These are phyloP conservation scores for Latrodectus geometricus DNA, from an alignment of 1,140 invertebrate genomes.

Conservation along the genomic window DNA sequence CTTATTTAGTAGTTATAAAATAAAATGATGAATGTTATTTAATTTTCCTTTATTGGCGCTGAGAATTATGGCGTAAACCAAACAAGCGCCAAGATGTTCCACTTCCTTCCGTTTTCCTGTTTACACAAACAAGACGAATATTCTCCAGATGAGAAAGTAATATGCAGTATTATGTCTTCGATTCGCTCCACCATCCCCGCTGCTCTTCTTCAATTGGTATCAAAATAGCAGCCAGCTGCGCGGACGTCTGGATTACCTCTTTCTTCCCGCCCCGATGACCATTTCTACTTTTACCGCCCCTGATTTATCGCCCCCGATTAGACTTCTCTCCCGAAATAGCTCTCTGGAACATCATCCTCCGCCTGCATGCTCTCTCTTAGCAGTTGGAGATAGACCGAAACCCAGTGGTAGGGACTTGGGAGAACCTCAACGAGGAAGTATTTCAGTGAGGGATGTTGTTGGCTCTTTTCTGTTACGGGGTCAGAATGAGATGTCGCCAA, in stretches of 20 bases:
- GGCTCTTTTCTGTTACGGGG: too few relatives aligned
- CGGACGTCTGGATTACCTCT: constrained; percentile 46
- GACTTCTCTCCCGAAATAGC: constrained; percentile 20
- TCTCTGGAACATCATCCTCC: not conserved
- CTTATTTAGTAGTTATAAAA: too few relatives aligned
- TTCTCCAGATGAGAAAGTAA: too few relatives aligned
- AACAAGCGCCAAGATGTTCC: too few relatives aligned
- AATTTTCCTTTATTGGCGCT: too few relatives aligned
- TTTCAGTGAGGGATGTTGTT: too few relatives aligned
- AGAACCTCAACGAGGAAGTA: too few relatives aligned
- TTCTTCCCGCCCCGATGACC: constrained; percentile 17
- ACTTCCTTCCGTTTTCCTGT: too few relatives aligned
- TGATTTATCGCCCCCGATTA: constrained; percentile 49
- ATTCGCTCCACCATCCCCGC: constrained; percentile 22
- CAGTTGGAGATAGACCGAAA: not conserved
- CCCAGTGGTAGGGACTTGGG: not conserved
- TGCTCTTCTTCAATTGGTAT: constrained; percentile 39
- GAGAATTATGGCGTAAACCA: too few relatives aligned
- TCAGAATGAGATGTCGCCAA: too few relatives aligned
- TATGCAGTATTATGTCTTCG: constrained; percentile 47
- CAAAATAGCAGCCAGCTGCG: constrained; percentile 57
- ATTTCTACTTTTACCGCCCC: constrained; percentile 18
- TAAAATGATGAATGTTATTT: too few relatives aligned
- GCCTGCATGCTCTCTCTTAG: not conserved
- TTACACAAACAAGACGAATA: too few relatives aligned